Conservation (phyloP, 1,140 invertebrate species). For the Drosophila asahinai region DNA sequence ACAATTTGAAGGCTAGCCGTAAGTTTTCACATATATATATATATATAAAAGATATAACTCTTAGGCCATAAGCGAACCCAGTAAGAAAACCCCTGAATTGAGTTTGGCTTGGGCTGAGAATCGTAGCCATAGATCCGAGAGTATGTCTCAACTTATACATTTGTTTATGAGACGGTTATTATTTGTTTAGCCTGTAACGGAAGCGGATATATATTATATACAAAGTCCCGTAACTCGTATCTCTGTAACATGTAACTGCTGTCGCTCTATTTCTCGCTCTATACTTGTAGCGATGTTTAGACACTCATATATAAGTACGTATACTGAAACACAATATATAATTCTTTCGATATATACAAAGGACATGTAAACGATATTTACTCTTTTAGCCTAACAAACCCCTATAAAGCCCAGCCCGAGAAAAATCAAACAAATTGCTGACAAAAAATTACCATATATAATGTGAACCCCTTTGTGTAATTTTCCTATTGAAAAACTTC, state of each 20-base stretch:
- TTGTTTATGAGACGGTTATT: constrained; percentile 58
- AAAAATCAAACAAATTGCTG: constrained; percentile 61
- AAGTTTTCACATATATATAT: constrained; percentile 72
- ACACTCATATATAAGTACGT: constrained; percentile 42
- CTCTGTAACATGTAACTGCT: constrained; percentile 55
- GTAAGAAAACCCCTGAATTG: constrained; percentile 61
- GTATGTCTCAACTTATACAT: constrained; percentile 40
- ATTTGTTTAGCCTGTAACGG: constrained; percentile 56
- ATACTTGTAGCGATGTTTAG: constrained; percentile 78
- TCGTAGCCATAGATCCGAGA: constrained; percentile 34
- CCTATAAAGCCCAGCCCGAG: constrained; percentile 21
- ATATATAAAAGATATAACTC: constrained; percentile 60
- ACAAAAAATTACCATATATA: constrained; percentile 46
- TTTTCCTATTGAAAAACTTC: constrained; percentile 48
- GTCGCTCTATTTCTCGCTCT: constrained; percentile 71
- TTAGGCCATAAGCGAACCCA: constrained; percentile 69
- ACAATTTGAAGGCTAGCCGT: constrained; percentile 54
- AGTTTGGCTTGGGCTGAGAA: constrained; percentile 55
- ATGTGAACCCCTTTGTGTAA: constrained; percentile 54
- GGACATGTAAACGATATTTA: constrained; percentile 75
- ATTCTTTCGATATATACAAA: constrained; percentile 70
- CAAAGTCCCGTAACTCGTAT: constrained; percentile 48
- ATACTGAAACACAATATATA: constrained; percentile 53
- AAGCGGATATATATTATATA: constrained; percentile 42
- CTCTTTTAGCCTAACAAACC: constrained; percentile 63